These are phyloP conservation scores for Eumaeus atala DNA, from an alignment of 1,140 invertebrate genomes.

Conservation along the genomic window DNA sequence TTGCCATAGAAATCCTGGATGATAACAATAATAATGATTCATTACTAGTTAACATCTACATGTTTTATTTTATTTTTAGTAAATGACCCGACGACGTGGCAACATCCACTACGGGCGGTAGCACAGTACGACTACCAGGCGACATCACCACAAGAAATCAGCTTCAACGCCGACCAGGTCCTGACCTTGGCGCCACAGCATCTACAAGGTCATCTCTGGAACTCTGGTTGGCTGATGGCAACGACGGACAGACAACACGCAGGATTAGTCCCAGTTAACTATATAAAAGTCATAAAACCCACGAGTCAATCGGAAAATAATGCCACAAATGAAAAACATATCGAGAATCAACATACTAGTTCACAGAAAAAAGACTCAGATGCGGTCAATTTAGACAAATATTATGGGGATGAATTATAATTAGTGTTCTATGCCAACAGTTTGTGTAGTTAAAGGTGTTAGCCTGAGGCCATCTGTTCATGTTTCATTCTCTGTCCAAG, in stretches of 20 bases:
- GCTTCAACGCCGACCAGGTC: conserved; percentile 83
- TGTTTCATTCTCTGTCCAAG: too few relatives aligned
- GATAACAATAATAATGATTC: too few relatives aligned
- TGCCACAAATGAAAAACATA: conserved; percentile 8
- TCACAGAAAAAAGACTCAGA: not conserved
- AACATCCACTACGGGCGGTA: conserved; percentile 81
- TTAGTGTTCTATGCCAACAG: not conserved
- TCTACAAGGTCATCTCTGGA: conserved; percentile 79
- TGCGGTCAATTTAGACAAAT: conserved; percentile 29
- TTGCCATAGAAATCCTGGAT: too few relatives aligned
- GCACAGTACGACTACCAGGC: conserved; percentile 86
- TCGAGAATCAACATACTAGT: not conserved
- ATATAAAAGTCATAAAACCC: conserved; percentile 77
- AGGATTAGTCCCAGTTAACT: conserved; percentile 88
- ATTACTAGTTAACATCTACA: not conserved
- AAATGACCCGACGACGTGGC: conserved; percentile 80
- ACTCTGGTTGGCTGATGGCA: conserved; percentile 85
- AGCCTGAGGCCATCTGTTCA: not conserved
- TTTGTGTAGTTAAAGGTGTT: not conserved
- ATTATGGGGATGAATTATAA: conserved; percentile 34
- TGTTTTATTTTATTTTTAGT: conserved; percentile 59
- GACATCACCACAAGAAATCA: conserved; percentile 83
- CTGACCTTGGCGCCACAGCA: conserved; percentile 88
- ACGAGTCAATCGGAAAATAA: conserved; percentile 23
- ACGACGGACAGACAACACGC: conserved; percentile 79